Evolutionary conservation across 2,797 vertebrate genomes (phyloP).

Genomic region (Brachymystax lenok): DNA sequence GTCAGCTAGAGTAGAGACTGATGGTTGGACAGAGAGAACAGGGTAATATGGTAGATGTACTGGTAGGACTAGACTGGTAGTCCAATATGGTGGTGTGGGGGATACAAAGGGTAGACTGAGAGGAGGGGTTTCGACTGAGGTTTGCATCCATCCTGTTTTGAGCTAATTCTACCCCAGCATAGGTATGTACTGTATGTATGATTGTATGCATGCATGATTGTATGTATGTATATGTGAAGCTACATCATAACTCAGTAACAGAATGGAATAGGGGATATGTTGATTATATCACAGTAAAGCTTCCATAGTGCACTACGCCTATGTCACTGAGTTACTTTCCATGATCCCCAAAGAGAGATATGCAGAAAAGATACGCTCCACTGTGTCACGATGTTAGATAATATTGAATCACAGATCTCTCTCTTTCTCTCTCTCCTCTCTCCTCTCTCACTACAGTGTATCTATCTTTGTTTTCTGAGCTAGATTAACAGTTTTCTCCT

Average conservation of each 20-base stretch:
- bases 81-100: neutral
- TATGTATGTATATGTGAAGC: neutral
- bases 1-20: neutral
- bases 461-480: too few species aligned
- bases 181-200: neutral
- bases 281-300: neutral
- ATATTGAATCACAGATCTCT: neutral
- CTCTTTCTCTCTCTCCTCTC: neutral
- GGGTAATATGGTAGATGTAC: neutral
- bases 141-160: neutral
- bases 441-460: neutral
- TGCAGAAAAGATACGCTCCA: neutral
- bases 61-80: neutral
- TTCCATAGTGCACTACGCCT: neutral
- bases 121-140: neutral
- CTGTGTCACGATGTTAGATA: neutral
- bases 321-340: neutral
- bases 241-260: neutral
- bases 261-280: conserved; percentile 1
- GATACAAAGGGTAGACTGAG: neutral
- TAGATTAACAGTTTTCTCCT: too few species aligned
- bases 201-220: too few species aligned
- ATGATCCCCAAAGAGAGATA: neutral
- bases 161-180: neutral
- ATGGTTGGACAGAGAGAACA: neutral